Conservation (phyloP, 2,797 vertebrate genomes). For the Cyclopterus lumpus region DNA sequence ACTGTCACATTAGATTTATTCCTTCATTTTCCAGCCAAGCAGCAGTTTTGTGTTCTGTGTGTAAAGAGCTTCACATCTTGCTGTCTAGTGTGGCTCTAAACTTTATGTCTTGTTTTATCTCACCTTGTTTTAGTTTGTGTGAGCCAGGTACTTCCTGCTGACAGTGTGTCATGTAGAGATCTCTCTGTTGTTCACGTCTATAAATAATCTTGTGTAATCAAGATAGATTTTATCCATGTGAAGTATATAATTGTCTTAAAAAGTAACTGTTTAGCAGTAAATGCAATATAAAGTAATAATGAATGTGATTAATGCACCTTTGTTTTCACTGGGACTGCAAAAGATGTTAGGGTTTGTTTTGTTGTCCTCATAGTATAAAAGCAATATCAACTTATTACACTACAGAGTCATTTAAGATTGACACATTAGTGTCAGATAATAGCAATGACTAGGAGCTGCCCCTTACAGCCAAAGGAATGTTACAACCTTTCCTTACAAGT, state of each 20-base stretch:
- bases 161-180: slow-evolving; percentile 26
- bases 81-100: slow-evolving; percentile 44
- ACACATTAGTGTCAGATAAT: slow-evolving; percentile 25
- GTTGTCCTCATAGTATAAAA: slow-evolving; percentile 57
- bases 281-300: slow-evolving; percentile 60
- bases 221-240: slow-evolving; percentile 52
- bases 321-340: slow-evolving; percentile 57
- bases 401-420: slow-evolving; percentile 26
- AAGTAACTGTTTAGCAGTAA: slow-evolving; percentile 57
- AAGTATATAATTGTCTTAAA: slow-evolving; percentile 66
- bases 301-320: slow-evolving; percentile 76
- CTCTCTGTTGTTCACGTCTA: slow-evolving; percentile 49
- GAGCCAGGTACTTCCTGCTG: slow-evolving; percentile 20
- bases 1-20: not conserved
- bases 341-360: slow-evolving; percentile 39
- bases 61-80: not conserved
- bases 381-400: slow-evolving; percentile 59
- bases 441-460: slow-evolving; percentile 35
- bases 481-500: slow-evolving; percentile 24
- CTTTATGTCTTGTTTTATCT: slow-evolving; percentile 13
- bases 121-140: slow-evolving; percentile 41
- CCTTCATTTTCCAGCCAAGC: not conserved
- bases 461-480: slow-evolving; percentile 41
- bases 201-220: slow-evolving; percentile 64
- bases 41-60: not conserved